phyloP scores from a whole-genome alignment of 2,113 vertebrate species.

The Ramphastos sulfuratus region DNA sequence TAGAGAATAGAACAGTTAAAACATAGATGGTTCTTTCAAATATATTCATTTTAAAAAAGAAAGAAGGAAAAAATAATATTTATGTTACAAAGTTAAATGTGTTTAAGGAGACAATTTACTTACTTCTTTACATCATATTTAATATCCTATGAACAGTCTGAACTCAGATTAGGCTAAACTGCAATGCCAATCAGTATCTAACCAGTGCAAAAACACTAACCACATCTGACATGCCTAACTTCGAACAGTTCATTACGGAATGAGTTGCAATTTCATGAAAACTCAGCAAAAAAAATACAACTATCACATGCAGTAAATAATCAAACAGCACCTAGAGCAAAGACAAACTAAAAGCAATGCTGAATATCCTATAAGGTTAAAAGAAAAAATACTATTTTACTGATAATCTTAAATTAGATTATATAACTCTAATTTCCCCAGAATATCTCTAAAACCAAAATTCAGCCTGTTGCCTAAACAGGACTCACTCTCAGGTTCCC shows the following conservation, averaged over 20 bases:
- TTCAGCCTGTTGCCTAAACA: neutral
- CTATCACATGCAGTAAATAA: neutral
- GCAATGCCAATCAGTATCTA: neutral
- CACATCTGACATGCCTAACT: neutral
- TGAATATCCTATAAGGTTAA: neutral
- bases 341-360: neutral
- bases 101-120: neutral
- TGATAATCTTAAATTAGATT: neutral
- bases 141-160: neutral
- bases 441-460: neutral
- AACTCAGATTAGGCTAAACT: neutral
- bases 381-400: neutral
- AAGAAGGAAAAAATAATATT: neutral
- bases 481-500: neutral
- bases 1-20: conserved; percentile 27
- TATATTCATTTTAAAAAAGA: neutral
- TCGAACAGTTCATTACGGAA: neutral
- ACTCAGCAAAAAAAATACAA: neutral
- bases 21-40: neutral
- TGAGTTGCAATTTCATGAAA: neutral
- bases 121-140: neutral
- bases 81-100: neutral
- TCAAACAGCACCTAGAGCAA: neutral
- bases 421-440: neutral
- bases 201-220: neutral